phyloP scores from a whole-genome alignment of 2,113 vertebrate genomes.

The Machaerirhynchus nigripectus region DNA sequence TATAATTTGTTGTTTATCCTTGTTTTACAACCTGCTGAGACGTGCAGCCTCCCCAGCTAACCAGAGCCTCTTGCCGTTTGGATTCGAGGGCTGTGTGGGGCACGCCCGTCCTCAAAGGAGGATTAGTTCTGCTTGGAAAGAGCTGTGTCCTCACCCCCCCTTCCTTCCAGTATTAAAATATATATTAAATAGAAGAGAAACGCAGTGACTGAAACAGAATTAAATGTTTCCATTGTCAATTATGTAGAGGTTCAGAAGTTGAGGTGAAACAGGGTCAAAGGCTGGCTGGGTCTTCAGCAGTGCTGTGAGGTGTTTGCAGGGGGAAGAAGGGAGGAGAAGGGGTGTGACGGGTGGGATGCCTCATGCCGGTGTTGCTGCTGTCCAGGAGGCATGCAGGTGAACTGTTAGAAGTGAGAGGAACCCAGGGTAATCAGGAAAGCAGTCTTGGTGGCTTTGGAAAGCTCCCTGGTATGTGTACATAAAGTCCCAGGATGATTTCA shows the following conservation, averaged over 20 bases:
- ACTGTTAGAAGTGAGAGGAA: neutral
- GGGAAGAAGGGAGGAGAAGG: neutral
- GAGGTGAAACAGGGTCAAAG: neutral
- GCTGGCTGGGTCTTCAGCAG: neutral
- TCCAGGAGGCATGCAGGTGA: neutral
- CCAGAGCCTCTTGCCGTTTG: rapidly evolving
- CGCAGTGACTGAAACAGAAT: neutral
- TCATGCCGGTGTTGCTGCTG: neutral
- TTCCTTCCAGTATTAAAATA: constrained; percentile 4
- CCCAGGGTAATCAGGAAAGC: neutral
- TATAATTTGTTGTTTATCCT: constrained; percentile 25
- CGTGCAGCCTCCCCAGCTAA: neutral
- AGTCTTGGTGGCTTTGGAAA: neutral
- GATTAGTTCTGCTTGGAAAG: constrained; percentile 47
- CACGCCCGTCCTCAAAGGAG: neutral
- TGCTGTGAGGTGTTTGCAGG: neutral
- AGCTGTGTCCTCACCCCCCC: neutral
- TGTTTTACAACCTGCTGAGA: constrained; percentile 1
- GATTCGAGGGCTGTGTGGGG: neutral
- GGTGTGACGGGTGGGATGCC: neutral
- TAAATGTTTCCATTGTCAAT: neutral
- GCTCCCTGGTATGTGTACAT: rapidly evolving
- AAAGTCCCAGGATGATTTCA: neutral
- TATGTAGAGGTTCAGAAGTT: neutral
- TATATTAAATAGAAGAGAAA: neutral